Evolutionary conservation across 2,888 invertebrate genomes (phyloP).

Genomic region (Ligdia adustata): DNA sequence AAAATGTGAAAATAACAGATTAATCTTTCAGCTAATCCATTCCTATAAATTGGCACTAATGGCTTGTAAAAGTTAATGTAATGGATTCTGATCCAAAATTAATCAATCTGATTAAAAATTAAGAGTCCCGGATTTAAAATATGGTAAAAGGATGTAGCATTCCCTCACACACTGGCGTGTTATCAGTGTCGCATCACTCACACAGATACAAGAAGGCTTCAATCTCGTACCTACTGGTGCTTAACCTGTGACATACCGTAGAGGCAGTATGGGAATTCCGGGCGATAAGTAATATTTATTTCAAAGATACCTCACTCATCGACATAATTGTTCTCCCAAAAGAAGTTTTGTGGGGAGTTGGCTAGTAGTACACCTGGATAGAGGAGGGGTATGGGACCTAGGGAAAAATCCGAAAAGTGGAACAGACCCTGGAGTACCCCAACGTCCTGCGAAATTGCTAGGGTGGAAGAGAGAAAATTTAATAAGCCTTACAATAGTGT

Average conservation of each 20-base stretch:
- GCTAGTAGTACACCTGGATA: too few species aligned
- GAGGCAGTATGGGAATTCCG: conserved; percentile 10
- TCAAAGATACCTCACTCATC: too few species aligned
- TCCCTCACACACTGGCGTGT: conserved; percentile 44
- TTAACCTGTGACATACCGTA: conserved; percentile 6
- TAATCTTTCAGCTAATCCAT: too few species aligned
- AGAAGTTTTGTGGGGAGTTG: too few species aligned
- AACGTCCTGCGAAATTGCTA: too few species aligned
- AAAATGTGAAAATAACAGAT: too few species aligned
- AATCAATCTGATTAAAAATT: conserved; percentile 18
- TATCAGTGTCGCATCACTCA: conserved; percentile 47
- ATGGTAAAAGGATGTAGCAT: conserved; percentile 53
- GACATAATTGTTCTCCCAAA: too few species aligned
- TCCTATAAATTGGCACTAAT: conserved; percentile 12
- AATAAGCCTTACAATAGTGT: too few species aligned
- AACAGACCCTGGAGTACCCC: too few species aligned
- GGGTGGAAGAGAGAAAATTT: too few species aligned
- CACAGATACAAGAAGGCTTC: conserved; percentile 51
- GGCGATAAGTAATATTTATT: not conserved
- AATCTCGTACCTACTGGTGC: conserved; percentile 18
- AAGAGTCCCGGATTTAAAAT: conserved; percentile 44
- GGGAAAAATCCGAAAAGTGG: too few species aligned
- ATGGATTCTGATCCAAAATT: conserved; percentile 11
- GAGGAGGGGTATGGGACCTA: too few species aligned
- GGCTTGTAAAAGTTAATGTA: conserved; percentile 9